A percentile compares a stretch with the other conserved stretches of the same genome.
Evolutionary conservation across 2,797 vertebrate genomes (phyloP).

Genomic region (Tapirus indicus): DNA sequence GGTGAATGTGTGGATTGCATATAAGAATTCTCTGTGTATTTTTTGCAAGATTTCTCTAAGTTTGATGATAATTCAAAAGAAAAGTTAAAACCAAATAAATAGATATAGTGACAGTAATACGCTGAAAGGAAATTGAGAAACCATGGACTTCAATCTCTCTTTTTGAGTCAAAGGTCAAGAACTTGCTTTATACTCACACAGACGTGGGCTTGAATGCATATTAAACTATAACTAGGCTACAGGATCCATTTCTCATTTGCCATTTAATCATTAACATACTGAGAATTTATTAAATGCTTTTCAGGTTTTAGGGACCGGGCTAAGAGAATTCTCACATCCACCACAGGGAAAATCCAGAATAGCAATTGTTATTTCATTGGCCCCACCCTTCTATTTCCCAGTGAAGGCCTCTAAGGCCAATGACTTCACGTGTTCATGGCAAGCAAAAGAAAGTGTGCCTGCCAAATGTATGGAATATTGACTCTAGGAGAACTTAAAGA

Average conservation of each 20-base stretch:
- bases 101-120: neutral
- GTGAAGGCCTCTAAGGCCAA: neutral
- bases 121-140: neutral
- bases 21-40: neutral
- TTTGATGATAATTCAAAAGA: neutral
- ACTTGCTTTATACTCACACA: neutral
- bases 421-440: neutral
- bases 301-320: neutral
- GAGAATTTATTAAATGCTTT: neutral
- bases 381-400: neutral
- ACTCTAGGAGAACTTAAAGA: neutral
- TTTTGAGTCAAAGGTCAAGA: neutral
- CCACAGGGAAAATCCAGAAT: neutral
- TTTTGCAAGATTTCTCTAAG: neutral
- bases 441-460: neutral
- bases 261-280: neutral
- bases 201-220: neutral
- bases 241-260: neutral
- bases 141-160: neutral
- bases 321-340: neutral
- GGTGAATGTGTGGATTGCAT: neutral
- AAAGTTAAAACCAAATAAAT: neutral
- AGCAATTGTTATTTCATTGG: neutral
- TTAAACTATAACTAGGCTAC: neutral
- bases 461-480: neutral